Evolutionary conservation across 2,113 vertebrate species (phyloP), one percentile per base, ranked within the genome.

Genomic region (Gymnorhina tibicen): DNA sequence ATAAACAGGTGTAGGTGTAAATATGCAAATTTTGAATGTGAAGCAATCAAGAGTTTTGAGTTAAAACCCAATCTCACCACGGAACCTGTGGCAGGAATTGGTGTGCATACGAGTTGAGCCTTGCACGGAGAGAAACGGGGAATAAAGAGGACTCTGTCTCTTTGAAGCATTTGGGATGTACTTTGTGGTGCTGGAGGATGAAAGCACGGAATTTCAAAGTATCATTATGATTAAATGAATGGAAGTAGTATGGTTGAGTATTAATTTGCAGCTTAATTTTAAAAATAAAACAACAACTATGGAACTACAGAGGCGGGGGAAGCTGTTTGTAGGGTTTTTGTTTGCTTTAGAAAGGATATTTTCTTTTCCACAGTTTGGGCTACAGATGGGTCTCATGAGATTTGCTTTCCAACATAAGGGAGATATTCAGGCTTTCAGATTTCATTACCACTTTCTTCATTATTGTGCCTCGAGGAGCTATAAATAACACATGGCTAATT

Each of bases 401-500:
- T 87, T 95, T 94, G 81, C 55, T 79, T 74, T 95, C 87, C 72
- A 59, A 79, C 86, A 96, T 88, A 97, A 74, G 75, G 77, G 77
- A 96, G 68, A 91, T 79, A 94, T 77, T 94, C 67, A 86, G 81
- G 80, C 89, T 87, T 97, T 96, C 91, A 93, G 93, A 91, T 97
- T 96, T 96, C 92, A 97, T 97, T 96, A 94, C 86, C 59, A 52
- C 73, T 96, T 94, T 72, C 72, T 96, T 89, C 80, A 75, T 56
- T 96, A 87, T 87, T 95, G 85, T 95, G 91, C 91, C 84, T 89
- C 5, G 70, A 97, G 93, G 82, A 94, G 33, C 96, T 97, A 96
- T 97, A 97, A 97, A 97, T 97, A 97, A 96, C 96, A 94, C 92
- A 91, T 93, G 89, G 91, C 91, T 93, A 97, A 96, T 97, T 89